phyloP scores from a whole-genome alignment of 2,888 invertebrate species.

The Zonitis immaculata region DNA sequence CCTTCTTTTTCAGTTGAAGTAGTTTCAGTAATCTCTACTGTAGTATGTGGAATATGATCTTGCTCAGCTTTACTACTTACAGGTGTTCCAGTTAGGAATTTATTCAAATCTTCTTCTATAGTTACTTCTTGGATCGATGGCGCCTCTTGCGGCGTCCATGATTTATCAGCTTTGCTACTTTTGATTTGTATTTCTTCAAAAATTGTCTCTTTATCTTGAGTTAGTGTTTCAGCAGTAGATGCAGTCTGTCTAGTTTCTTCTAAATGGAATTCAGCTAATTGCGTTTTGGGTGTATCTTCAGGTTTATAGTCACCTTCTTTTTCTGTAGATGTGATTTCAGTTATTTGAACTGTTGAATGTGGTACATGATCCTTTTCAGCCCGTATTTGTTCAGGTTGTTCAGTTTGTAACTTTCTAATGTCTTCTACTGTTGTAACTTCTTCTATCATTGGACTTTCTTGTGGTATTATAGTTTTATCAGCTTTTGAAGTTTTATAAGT shows the following conservation, averaged over 20 bases:
- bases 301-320: constrained; percentile 31
- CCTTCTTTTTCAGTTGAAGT: constrained; percentile 27
- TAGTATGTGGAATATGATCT: constrained; percentile 34
- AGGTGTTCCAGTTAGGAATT: constrained; percentile 24
- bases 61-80: constrained; percentile 23
- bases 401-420: constrained; percentile 9
- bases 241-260: constrained; percentile 35
- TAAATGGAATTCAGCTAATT: constrained; percentile 36
- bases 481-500: constrained; percentile 47
- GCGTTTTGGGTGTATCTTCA: constrained; percentile 31
- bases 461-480: constrained; percentile 53
- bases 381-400: constrained; percentile 27
- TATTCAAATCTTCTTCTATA: constrained; percentile 29
- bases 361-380: constrained; percentile 38
- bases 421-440: constrained; percentile 23
- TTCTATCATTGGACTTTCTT: constrained; percentile 43
- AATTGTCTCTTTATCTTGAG: constrained; percentile 43
- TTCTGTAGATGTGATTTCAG: constrained; percentile 27
- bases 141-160: constrained; percentile 15
- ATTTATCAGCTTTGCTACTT: constrained; percentile 33
- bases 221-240: constrained; percentile 41
- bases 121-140: constrained; percentile 24
- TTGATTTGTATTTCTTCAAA: constrained; percentile 32
- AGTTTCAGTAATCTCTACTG: constrained; percentile 42
- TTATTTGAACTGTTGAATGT: constrained; percentile 15